Evolutionary conservation across 53 echinoderm and acorn worm genomes (phyloP), one percentile per base, ranked within the genome.

Genomic region (Astropecten irregularis): DNA sequence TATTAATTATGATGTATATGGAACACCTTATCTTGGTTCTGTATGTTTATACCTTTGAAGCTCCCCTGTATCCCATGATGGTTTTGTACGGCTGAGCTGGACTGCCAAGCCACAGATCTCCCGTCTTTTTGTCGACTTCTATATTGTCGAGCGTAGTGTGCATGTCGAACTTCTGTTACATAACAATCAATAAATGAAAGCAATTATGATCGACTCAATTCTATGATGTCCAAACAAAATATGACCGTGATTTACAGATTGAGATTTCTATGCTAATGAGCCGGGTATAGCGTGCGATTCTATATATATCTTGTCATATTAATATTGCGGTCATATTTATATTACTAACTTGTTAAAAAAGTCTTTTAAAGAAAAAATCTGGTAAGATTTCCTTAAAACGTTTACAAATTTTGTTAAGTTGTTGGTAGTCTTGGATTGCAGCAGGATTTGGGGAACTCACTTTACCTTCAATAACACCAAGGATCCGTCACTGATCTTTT

Each of bases 31-130:
- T 54, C 38, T 73, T 52, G 23, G 73, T 1, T 14, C 53, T 73
- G 56, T 40, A 56, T 30, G 58, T 40, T 18, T 53, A 18, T 53
- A 53, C 36, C 36, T 64, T 11, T 3, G 65, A 64, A 33, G 32
- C 13, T 66, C 57, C 63, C 84, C 77, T 84, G 66, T 58, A 57
- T 35, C 32, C 53, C 18, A 84, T 3, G 4, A 35, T 15, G 32
- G 69, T 52, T 34, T 21, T 81, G 36, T 68, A 87, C 3, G 25
- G 46, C 57, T 55, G 76, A 67, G 39, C 67, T 22, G 85, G 71
- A 3, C 67, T 56, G 0, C 92, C 92, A 8, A 92, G 15, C 92
- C 92, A 92, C 5, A 92, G 57, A 46, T 88, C 81, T 4, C 92
- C 92, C 15, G 50, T 66, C 18, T 76, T 59, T 29, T 54, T 61